phyloP scores from a whole-genome alignment of 2,888 invertebrate species.

The Phania funesta region DNA sequence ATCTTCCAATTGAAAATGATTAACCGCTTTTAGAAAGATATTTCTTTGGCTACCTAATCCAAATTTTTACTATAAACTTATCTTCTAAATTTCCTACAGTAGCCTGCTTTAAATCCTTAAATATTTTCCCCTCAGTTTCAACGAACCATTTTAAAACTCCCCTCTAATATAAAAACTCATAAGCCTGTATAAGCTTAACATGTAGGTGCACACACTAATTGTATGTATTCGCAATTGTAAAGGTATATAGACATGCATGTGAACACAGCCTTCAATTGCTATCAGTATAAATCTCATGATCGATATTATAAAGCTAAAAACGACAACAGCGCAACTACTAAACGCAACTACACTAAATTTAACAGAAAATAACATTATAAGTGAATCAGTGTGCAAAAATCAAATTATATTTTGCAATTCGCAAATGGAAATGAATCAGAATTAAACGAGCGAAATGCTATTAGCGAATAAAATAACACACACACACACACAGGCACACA shows the following conservation, averaged over 20 bases:
- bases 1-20: too few species aligned
- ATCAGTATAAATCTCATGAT: conserved; percentile 58
- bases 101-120: too few species aligned
- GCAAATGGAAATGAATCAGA: conserved; percentile 67
- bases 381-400: conserved; percentile 67
- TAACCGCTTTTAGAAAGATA: too few species aligned
- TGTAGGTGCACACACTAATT: not conserved
- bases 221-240: not conserved
- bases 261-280: conserved; percentile 34
- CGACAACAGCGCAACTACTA: not conserved
- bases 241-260: not conserved
- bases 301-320: conserved; percentile 54
- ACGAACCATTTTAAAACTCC: not conserved
- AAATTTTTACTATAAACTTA: too few species aligned
- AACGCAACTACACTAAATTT: conserved; percentile 48
- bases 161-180: not conserved
- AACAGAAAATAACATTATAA: conserved; percentile 64
- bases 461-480: conserved; percentile 52
- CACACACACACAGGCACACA: not conserved
- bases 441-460: conserved; percentile 63
- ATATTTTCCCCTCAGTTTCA: too few species aligned
- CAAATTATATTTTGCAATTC: conserved; percentile 66
- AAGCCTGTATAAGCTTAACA: conserved; percentile 8
- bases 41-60: too few species aligned
- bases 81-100: too few species aligned